Conservation (phyloP, 2,888 invertebrate genomes). For the Platycheirus rosarum region DNA sequence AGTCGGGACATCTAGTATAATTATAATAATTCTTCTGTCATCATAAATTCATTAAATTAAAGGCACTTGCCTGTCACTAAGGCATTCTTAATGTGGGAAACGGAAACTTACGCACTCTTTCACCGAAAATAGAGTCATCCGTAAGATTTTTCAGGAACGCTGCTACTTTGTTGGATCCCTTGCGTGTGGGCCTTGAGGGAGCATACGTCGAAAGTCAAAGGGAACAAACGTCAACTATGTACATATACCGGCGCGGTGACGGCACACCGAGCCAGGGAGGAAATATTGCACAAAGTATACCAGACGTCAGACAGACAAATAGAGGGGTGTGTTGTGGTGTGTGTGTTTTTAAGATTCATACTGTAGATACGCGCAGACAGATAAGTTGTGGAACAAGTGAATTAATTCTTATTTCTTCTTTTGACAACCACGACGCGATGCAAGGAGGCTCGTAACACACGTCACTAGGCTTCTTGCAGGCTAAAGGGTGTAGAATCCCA, state of each 20-base stretch:
- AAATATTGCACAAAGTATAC: conserved; percentile 41
- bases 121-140: conserved; percentile 65
- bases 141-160: not conserved
- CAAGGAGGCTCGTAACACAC: no score
- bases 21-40: conserved; percentile 69
- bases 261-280: not conserved
- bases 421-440: conserved; percentile 42
- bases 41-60: conserved; percentile 73
- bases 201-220: conserved; percentile 55
- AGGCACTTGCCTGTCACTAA: conserved; percentile 53
- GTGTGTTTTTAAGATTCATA: conserved; percentile 32
- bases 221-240: conserved; percentile 29
- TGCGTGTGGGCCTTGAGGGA: conserved; percentile 10
- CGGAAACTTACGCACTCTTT: conserved; percentile 49
- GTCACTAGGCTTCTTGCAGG: conserved; percentile 45
- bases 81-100: conserved; percentile 62
- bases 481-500: not conserved
- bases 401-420: conserved; percentile 63
- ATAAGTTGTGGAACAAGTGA: conserved; percentile 64
- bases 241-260: not conserved
- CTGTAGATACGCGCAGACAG: conserved; percentile 33
- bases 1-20: no score
- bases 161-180: no score
- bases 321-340: conserved; percentile 12
- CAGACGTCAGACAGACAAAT: conserved; percentile 62